Percentiles rank a stretch among this genome's conserved stretches.
Conservation (phyloP, 2,888 invertebrate species). For the Leptinotarsa rubiginosa region DNA sequence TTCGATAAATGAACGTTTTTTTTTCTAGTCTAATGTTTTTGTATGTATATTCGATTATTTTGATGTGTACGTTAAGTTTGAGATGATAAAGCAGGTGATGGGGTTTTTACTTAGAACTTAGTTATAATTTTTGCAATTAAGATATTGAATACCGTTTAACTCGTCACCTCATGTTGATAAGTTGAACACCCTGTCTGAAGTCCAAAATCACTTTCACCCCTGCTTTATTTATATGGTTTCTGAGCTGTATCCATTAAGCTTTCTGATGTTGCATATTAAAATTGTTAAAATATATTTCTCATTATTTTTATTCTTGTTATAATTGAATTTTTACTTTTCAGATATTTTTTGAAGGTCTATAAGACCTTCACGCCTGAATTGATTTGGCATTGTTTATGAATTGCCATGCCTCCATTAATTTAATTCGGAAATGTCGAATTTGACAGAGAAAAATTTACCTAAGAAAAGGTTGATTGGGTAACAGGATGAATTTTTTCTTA, state of each 20-base stretch:
- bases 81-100: constrained; percentile 59
- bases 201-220: constrained; percentile 56
- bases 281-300: constrained; percentile 57
- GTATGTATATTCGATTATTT: constrained; percentile 53
- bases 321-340: constrained; percentile 28
- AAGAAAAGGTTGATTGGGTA: too few species aligned
- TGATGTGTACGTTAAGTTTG: constrained; percentile 56
- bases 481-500: too few species aligned
- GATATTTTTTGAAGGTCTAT: background rate
- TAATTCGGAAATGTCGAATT: too few species aligned
- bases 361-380: too few species aligned
- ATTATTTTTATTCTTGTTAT: constrained; percentile 33
- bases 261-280: constrained; percentile 63
- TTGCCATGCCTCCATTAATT: too few species aligned
- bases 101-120: constrained; percentile 57
- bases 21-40: constrained; percentile 58
- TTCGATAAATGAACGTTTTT: constrained; percentile 47
- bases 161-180: constrained; percentile 56
- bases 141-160: constrained; percentile 52
- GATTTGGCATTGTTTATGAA: too few species aligned
- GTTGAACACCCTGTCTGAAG: constrained; percentile 55
- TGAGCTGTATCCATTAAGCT: constrained; percentile 60
- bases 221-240: constrained; percentile 60
- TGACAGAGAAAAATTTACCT: too few species aligned
- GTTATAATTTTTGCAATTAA: constrained; percentile 53